Conservation (phyloP, 2,113 vertebrate genomes). For the Cephalopterus ornatus region DNA sequence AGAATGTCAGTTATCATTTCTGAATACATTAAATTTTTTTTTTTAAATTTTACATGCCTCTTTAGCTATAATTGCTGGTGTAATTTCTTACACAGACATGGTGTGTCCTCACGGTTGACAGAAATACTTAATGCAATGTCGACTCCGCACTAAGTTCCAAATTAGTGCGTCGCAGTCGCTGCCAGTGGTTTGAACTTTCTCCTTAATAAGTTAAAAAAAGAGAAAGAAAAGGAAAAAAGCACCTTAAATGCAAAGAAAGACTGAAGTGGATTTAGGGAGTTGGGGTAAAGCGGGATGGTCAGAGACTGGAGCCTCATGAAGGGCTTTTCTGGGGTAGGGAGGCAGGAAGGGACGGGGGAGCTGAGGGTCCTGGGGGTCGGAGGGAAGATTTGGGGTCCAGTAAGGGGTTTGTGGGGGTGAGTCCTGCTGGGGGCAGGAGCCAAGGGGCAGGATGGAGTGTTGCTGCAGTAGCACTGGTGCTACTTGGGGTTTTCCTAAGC, state of each 20-base stretch:
- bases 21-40: conserved; percentile 43
- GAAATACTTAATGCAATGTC: conserved; percentile 44
- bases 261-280: not conserved
- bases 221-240: not conserved
- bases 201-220: not conserved
- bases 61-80: conserved; percentile 64
- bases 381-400: not conserved
- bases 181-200: conserved; percentile 18
- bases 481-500: not conserved
- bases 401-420: not conserved
- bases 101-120: conserved; percentile 61
- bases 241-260: not conserved
- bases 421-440: not conserved
- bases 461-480: fast-evolving
- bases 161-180: not conserved
- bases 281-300: not conserved
- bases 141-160: conserved; percentile 14
- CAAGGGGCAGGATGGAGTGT: not conserved
- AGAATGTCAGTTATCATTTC: conserved; percentile 63
- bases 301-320: not conserved
- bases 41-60: conserved; percentile 55
- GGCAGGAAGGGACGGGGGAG: not conserved
- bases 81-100: conserved; percentile 59
- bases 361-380: not conserved
- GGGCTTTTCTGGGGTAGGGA: not conserved